These are phyloP conservation scores for Pteropus alecto DNA, from an alignment of 2,113 vertebrate genomes.

Conservation along the genomic window DNA sequence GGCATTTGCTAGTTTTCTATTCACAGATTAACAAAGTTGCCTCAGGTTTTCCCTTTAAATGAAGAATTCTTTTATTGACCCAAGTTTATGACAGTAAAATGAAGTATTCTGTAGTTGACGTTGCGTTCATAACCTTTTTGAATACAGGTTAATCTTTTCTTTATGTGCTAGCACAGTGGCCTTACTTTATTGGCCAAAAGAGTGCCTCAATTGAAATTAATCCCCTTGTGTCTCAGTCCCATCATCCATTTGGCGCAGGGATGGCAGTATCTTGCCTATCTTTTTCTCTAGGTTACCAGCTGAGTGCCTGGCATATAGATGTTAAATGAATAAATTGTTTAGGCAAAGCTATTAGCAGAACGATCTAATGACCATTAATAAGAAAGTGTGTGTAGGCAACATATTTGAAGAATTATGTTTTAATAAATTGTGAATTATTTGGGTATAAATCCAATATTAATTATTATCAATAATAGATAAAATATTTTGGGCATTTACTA, in stretches of 20 bases:
- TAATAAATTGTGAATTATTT: conserved; percentile 44
- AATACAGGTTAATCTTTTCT: background rate
- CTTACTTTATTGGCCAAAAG: background rate
- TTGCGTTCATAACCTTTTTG: background rate
- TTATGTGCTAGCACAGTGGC: background rate
- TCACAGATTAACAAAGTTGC: background rate
- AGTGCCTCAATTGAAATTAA: background rate
- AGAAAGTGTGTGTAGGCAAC: background rate
- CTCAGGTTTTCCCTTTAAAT: background rate
- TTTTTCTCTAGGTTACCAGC: background rate
- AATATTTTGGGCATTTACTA: conserved; percentile 11
- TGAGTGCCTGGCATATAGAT: background rate
- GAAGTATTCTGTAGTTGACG: background rate
- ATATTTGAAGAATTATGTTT: conserved; percentile 47
- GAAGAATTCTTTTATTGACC: background rate
- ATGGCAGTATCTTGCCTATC: background rate
- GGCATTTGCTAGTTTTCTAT: background rate
- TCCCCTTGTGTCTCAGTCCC: background rate
- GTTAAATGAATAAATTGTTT: background rate
- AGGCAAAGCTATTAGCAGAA: background rate
- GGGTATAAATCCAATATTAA: conserved; percentile 19
- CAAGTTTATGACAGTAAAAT: background rate
- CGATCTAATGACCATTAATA: conserved; percentile 37
- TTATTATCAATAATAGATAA: conserved; percentile 45
- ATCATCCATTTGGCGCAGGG: background rate